Evolutionary conservation across 1,140 invertebrate genomes (phyloP), one percentile per base, ranked within the genome.

Genomic region (Phenacoccus solenopsis): DNA sequence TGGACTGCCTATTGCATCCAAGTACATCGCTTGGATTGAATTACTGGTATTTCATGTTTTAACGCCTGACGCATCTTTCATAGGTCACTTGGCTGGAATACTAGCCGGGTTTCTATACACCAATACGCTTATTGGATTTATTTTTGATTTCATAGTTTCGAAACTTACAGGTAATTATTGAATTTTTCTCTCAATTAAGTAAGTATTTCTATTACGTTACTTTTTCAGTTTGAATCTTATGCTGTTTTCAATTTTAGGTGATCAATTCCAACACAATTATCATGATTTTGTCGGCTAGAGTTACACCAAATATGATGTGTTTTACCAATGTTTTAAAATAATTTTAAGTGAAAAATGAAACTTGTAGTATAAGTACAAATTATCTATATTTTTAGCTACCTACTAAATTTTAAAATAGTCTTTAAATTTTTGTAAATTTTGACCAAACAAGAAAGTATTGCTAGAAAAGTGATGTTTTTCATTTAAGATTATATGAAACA

Each of bases 51-150:
- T 90, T 71, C 85, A 88, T 74, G 30, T 89, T 0, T 73, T 88
- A 10, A 83, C 85, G 1, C 85, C 85, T 32, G 82, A 84, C 73
- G 78, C 83, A 9, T 86, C 83, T 0, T 84, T 85, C 74, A 75
- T 82, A 68, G 87, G 87, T 67, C 87, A 90, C 76, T 77, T 89
- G 21, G 84, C 86, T 67, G 88, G 88, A n/a, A 87, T 88, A 73
- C 73, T 89, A 3, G 83, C 86, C 49, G 88, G 88, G 25, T 77
- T 87, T 70, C 72, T 84, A 1, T 89, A 88, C 75, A 82, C 82
- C 59, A 82, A 84, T 72, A 87, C 86, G 49, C 83, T 81, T 38
- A 69, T 88, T 3, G 84, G 85, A 38, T 75, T 75, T 61, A 61
- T 85, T 0, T 79, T 87, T 73, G 82, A 85, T 72, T 72, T 74